Percentiles rank a stretch among this genome's conserved stretches.
Evolutionary conservation across 1,140 invertebrate genomes (phyloP).

Genomic region (Macrosteles quadrilineatus): DNA sequence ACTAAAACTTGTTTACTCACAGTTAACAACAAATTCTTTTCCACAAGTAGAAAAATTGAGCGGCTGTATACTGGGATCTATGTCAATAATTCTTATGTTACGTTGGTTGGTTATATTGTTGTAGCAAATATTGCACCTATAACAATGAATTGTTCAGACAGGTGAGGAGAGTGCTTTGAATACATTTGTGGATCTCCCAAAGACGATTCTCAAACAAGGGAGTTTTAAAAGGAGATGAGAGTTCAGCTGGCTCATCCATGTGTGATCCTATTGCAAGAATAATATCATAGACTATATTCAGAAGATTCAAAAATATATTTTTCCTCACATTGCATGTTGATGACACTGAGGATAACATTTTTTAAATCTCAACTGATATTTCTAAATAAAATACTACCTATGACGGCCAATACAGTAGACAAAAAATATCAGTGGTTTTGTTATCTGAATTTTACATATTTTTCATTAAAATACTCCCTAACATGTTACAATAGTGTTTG

Average conservation of each 20-base stretch:
- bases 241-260: too few species aligned
- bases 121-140: neutral
- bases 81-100: neutral
- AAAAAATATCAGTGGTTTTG: neutral
- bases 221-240: too few species aligned
- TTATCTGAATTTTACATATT: neutral
- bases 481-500: neutral
- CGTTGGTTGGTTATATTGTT: constrained; percentile 14
- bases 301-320: too few species aligned
- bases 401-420: neutral
- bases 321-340: too few species aligned
- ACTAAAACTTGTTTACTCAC: too few species aligned
- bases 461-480: neutral
- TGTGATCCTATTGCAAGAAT: neutral
- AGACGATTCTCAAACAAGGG: too few species aligned
- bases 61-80: neutral
- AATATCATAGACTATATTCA: neutral
- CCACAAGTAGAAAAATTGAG: neutral
- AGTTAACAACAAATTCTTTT: neutral
- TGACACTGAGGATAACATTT: too few species aligned
- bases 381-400: too few species aligned
- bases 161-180: neutral
- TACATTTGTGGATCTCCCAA: neutral
- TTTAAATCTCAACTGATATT: too few species aligned
- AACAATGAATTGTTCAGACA: neutral